Evolutionary conservation across 2,888 invertebrate species (phyloP).

Genomic region (Atrina japonica): DNA sequence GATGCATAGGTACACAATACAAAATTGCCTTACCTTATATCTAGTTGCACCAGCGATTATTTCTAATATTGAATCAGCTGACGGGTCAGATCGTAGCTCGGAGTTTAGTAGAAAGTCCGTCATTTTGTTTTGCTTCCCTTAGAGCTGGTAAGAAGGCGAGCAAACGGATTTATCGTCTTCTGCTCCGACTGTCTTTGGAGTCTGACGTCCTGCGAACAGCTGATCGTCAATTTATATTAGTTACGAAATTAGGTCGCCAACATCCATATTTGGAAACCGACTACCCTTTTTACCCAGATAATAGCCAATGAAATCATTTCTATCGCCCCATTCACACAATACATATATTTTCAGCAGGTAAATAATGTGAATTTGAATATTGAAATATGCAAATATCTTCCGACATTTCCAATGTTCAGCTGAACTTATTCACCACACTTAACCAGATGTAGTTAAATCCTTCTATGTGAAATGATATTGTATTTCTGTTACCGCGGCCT

Average conservation of each 20-base stretch:
- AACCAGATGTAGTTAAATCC: too few relatives aligned
- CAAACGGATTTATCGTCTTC: neutral
- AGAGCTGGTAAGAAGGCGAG: neutral
- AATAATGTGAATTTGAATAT: constrained; percentile 10
- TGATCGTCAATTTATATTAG: constrained; percentile 44
- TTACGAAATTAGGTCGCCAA: constrained; percentile 40
- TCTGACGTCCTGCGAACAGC: constrained; percentile 41
- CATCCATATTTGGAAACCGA: constrained; percentile 36
- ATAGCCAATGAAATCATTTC: constrained; percentile 23
- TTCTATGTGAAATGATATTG: too few relatives aligned
- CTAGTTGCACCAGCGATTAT: constrained; percentile 39
- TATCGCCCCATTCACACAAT: constrained; percentile 14
- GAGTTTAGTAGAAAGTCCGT: constrained; percentile 13
- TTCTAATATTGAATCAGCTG: constrained; percentile 42
- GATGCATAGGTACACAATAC: neutral
- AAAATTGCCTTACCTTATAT: constrained; percentile 37
- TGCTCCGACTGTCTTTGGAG: constrained; percentile 25
- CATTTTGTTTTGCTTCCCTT: constrained; percentile 14
- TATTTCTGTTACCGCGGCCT: too few relatives aligned
- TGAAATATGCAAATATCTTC: constrained; percentile 12
- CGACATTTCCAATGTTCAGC: neutral
- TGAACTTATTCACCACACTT: too few relatives aligned
- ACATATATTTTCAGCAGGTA: constrained; percentile 5
- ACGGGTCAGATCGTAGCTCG: constrained; percentile 36
- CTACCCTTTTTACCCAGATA: constrained; percentile 37